Percentiles rank a stretch among this genome's conserved stretches.
These are phyloP conservation scores for Erebia ligea DNA, from an alignment of 2,888 invertebrate genomes.

Conservation along the genomic window DNA sequence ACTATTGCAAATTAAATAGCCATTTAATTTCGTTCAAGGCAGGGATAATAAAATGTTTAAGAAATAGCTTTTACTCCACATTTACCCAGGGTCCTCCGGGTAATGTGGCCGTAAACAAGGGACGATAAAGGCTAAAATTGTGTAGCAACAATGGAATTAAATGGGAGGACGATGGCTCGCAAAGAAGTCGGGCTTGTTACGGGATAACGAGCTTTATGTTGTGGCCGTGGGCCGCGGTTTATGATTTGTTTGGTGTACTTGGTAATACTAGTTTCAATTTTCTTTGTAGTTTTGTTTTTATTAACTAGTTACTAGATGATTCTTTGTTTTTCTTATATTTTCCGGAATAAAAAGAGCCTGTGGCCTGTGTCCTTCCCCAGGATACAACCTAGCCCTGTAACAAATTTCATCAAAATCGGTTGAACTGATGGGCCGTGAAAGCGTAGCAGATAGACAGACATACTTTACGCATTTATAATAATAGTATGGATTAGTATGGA, in stretches of 20 bases:
- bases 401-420: no score
- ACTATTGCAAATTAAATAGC: constrained; percentile 22
- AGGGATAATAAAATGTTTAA: constrained; percentile 25
- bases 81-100: constrained; percentile 7
- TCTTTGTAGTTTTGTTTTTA: constrained; percentile 1
- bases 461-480: no score
- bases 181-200: constrained; percentile 43
- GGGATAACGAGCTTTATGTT: constrained; percentile 46
- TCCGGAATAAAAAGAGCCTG: no score
- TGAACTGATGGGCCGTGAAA: no score
- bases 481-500: no score
- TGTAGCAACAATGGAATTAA: constrained; percentile 38
- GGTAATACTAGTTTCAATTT: constrained; percentile 9
- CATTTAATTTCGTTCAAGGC: constrained; percentile 22
- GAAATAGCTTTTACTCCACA: constrained; percentile 23
- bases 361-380: no score
- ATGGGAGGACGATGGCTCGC: constrained; percentile 32
- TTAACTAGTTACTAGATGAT: no score
- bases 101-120: constrained; percentile 23
- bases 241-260: constrained; percentile 21
- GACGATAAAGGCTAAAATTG: constrained; percentile 33
- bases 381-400: no score
- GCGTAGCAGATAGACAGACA: no score
- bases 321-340: no score
- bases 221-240: constrained; percentile 32